Evolutionary conservation across 2,888 invertebrate species (phyloP), one percentile per base, ranked within the genome.

Genomic region (Strigamia transsilvanica): DNA sequence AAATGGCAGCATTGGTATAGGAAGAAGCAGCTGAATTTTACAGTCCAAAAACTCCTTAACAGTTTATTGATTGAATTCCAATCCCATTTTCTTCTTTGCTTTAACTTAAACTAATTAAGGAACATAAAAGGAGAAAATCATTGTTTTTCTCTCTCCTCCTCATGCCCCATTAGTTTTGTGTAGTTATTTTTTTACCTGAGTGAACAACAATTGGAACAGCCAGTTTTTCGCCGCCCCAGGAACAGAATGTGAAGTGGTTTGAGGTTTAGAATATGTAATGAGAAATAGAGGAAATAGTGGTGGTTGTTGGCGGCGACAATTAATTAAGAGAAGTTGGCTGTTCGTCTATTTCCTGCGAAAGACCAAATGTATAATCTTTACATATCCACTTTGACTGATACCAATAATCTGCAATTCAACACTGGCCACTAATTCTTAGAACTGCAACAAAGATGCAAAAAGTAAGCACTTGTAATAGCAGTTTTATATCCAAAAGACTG

Each of bases 341-440:
- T 56, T 56, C 56, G 56, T 56, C 56, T 56, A 56, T 56, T 56
- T 56, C 56, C 56, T 56, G 56, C 56, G 56, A 56, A 56, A 56
- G 56, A 56, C 21, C 56, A 56, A 56, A 56, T 21, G 56, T 18
- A 18, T 56, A 18, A 56, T 56, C 56, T 56, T 56, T 56, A n/a
- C 6, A 15, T 46, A n/a, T 46, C 12, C 4, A 15, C 46, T 46
- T 46, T 15, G 46, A 46, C 46, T 7, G 38, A 38, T 38, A 38
- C 38, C 38, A 38, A 38, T 38, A 38, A 38, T 38, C 34, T 34
- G 34, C 7, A 7, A 34, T 5, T 34, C 6, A 38, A 38, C 6
- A 38, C 38, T 38, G 38, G 38, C 10, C 38, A 7, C 2, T 38
- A 9, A 38, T 6, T 38, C 6, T 6, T 38, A 10, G 2, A 38